Conservation (phyloP, 2,888 invertebrate species). For the Scrobipalpa costella region DNA sequence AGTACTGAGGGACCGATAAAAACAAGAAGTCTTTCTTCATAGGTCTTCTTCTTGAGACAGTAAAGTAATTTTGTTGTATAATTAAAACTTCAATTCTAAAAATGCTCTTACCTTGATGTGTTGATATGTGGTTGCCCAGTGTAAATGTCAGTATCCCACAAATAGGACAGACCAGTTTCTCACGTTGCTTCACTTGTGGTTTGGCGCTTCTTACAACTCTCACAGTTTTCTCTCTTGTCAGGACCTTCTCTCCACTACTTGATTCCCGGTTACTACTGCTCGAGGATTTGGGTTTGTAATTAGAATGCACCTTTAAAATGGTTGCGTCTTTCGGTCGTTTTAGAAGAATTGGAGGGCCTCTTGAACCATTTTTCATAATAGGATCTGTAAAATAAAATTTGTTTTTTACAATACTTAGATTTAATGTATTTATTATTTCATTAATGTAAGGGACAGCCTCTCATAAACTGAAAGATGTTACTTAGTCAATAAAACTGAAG, state of each 20-base stretch:
- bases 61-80: too few species aligned
- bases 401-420: neutral
- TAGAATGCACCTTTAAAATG: constrained; percentile 61
- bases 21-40: too few species aligned
- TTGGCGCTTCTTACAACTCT: constrained; percentile 54
- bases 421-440: neutral
- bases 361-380: constrained; percentile 68
- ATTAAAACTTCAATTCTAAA: too few species aligned
- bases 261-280: constrained; percentile 11
- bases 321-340: constrained; percentile 75
- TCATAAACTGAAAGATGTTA: too few species aligned
- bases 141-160: constrained; percentile 76
- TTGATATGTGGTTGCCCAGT: constrained; percentile 72
- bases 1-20: too few species aligned
- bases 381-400: constrained; percentile 55
- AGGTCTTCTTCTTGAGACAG: too few species aligned
- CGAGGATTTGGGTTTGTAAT: constrained; percentile 49
- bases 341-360: constrained; percentile 69
- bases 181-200: constrained; percentile 58
- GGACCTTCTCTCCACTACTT: constrained; percentile 37
- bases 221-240: constrained; percentile 48
- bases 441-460: neutral
- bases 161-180: constrained; percentile 76
- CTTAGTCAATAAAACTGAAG: too few species aligned
- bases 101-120: constrained; percentile 67